Base-by-base conservation (phyloP, 1,140 invertebrate species). In the Dinoponera quadriceps region DNA sequence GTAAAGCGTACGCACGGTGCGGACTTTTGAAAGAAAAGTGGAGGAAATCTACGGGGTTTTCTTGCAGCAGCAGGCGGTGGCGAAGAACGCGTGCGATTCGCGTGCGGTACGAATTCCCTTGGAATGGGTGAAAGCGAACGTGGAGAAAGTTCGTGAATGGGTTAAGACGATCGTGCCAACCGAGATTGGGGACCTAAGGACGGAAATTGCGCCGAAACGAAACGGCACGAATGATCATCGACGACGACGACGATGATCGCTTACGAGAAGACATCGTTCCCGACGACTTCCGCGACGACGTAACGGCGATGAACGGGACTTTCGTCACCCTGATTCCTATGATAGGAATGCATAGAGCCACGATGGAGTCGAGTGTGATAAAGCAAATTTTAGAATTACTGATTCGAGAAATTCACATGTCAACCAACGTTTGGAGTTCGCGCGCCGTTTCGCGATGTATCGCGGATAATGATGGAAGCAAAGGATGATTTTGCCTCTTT, bases 111-210 rank as follows among this genome's bases (percentile, higher is more conserved):
- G 22, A 68, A 80, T 80, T 69, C 33, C 22, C 33, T 69, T 20
- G 54, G 63, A 7, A 69, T 18, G 49, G 33, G 75, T 71, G 75
- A 80, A 80, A 80, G 75, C 49, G 65, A 80, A 71, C 51, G 51
- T 14, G 18, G 75, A 59, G 75, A 80, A 80, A 80, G 75, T 80
- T 80, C n/a, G 51, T 3, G 75, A 80, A 80, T 80, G 75, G 14
- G 33, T 80, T 80, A 44, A 80, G 69, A 71, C 9, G 65, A 71
- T 71, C 51, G 33, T 25, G 51, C 22, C 75, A 25, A 0, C n/a
- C 22, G 18, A 44, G 25, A 27, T 55, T 16, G 49, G 54, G 51
- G 51, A 49, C 14, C 27, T 48, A 27, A 78, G 51, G 38, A 44
- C 20, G 14, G 22, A 68, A 80, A 71, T 57, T 57, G 22, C 63